A percentile compares a stretch with the other conserved stretches of the same genome.
Conservation (phyloP, 1,140 invertebrate genomes). For the Octopus sinensis region DNA sequence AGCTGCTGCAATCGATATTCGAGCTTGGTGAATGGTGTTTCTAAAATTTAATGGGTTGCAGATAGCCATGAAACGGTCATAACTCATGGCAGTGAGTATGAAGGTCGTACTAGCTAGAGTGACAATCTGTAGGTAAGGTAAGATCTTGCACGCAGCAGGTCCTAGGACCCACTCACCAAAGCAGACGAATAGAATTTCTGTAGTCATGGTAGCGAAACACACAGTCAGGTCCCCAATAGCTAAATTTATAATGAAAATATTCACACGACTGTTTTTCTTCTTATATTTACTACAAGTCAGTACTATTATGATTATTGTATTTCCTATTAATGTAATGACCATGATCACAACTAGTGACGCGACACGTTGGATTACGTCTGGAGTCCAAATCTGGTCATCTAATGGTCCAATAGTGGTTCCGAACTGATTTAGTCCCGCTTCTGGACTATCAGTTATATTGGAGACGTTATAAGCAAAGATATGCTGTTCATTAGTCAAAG, state of each 20-base stretch:
- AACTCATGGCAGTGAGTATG: slow-evolving; percentile 58
- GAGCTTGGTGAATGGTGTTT: slow-evolving; percentile 30
- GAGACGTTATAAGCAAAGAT: not conserved
- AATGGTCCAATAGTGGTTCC: not conserved
- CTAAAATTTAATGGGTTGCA: slow-evolving; percentile 56
- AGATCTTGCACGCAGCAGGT: slow-evolving; percentile 54
- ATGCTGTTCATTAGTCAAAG: not conserved
- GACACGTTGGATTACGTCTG: slow-evolving; percentile 56
- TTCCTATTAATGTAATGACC: slow-evolving; percentile 56
- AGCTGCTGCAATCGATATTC: slow-evolving; percentile 49
- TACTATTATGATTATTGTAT: slow-evolving; percentile 55
- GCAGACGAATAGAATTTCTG: slow-evolving; percentile 57
- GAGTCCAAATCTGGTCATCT: slow-evolving; percentile 50
- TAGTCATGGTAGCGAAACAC: slow-evolving; percentile 58
- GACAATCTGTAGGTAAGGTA: slow-evolving; percentile 58
- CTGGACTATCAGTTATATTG: not conserved
- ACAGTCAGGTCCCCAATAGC: slow-evolving; percentile 59
- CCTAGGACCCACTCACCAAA: slow-evolving; percentile 58
- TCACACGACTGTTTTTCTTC: slow-evolving; percentile 55
- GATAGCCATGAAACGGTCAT: slow-evolving; percentile 58
- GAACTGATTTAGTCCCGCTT: not conserved
- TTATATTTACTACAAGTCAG: slow-evolving; percentile 54
- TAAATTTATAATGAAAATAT: slow-evolving; percentile 60
- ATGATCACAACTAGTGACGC: slow-evolving; percentile 56
- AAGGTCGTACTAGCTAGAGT: slow-evolving; percentile 59